Conservation (phyloP, 2,888 invertebrate species). For the Eumacrocentrus americanus region DNA sequence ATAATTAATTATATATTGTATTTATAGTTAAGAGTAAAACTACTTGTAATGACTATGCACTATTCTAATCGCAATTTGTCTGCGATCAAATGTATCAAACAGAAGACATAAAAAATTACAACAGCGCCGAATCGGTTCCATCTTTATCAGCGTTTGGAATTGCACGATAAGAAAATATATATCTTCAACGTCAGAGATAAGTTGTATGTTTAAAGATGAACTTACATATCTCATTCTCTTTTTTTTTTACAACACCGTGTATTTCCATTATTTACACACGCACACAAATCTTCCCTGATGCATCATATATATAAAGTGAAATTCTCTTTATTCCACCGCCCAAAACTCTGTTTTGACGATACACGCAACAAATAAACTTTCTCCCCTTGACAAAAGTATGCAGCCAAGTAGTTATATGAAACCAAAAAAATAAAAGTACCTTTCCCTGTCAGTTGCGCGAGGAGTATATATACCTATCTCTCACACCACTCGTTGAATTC, state of each 20-base stretch:
- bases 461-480: background rate
- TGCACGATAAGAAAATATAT: conserved; percentile 17
- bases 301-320: background rate
- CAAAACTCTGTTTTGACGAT: background rate
- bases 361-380: background rate
- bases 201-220: conserved; percentile 2
- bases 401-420: conserved; percentile 3
- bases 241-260: background rate
- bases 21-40: background rate
- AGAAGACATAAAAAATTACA: background rate
- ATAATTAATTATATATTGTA: too few species aligned
- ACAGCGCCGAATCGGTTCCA: too few species aligned
- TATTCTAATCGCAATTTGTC: conserved; percentile 8
- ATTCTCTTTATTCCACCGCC: background rate
- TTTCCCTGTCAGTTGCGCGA: background rate
- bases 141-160: conserved; percentile 16
- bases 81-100: background rate
- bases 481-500: conserved; percentile 12
- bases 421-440: too few species aligned
- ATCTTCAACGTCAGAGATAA: conserved; percentile 14
- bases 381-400: conserved; percentile 2
- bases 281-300: background rate
- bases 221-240: background rate
- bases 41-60: background rate
- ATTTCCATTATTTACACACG: background rate